Conservation (phyloP, 2,113 vertebrate genomes). For the Pycnonotus jocosus region DNA sequence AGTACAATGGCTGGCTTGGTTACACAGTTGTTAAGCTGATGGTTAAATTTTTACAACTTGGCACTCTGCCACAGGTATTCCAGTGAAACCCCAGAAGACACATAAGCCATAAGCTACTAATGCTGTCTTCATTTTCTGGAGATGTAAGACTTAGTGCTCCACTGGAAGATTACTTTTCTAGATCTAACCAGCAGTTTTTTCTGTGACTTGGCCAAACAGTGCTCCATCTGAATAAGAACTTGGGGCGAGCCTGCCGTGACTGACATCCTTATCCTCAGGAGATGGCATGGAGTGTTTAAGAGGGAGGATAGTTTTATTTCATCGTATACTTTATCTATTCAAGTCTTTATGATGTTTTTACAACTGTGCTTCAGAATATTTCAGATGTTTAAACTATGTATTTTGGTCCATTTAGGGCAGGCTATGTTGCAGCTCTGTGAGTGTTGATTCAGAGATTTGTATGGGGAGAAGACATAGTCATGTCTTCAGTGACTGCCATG, state of each 20-base stretch:
- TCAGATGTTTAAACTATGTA: background rate
- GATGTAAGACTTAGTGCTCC: background rate
- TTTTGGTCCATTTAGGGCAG: background rate
- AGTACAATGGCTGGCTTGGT: background rate
- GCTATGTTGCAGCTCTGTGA: accelerated
- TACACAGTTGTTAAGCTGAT: background rate
- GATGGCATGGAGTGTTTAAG: background rate
- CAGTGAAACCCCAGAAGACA: background rate
- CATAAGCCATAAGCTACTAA: background rate
- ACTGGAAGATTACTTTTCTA: background rate
- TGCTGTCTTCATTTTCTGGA: background rate
- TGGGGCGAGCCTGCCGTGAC: background rate
- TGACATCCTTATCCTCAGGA: background rate
- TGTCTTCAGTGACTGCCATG: background rate
- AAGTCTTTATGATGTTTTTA: background rate
- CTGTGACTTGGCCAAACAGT: background rate
- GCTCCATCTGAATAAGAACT: background rate
- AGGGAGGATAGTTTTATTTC: background rate
- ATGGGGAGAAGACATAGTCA: background rate
- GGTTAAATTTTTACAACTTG: background rate
- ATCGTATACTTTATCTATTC: background rate
- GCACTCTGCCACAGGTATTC: background rate
- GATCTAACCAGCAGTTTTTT: background rate
- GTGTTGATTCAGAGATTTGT: background rate
- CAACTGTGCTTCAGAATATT: background rate